Conservation (phyloP, 2,113 vertebrate species). For the Bubalus kerabau region DNA sequence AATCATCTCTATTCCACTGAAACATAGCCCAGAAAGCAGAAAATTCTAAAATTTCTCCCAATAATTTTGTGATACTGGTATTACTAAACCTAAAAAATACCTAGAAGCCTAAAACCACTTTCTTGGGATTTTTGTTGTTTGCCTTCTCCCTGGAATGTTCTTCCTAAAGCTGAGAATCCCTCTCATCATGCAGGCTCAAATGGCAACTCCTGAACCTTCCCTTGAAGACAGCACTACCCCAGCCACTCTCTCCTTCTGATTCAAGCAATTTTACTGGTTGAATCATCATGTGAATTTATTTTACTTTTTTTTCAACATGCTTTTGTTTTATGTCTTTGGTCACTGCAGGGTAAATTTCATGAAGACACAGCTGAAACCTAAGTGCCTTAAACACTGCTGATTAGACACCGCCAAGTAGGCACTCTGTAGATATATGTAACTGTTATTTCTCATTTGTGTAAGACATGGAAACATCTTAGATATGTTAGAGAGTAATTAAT, state of each 20-base stretch:
- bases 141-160: background rate
- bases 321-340: background rate
- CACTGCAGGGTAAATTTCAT: background rate
- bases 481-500: background rate
- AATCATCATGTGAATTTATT: background rate
- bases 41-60: background rate
- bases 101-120: background rate
- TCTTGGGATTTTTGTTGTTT: background rate
- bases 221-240: background rate
- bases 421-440: background rate
- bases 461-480: background rate
- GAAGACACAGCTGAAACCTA: background rate
- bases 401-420: accelerated
- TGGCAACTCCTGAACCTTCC: background rate
- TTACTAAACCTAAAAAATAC: background rate
- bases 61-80: background rate
- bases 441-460: background rate
- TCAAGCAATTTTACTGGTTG: background rate
- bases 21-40: background rate
- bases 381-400: background rate
- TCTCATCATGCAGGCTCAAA: background rate
- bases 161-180: background rate
- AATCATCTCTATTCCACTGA: background rate
- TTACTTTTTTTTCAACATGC: background rate
- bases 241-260: background rate